Conservation (phyloP, 2,797 vertebrate genomes). For the Erethizon dorsatum region DNA sequence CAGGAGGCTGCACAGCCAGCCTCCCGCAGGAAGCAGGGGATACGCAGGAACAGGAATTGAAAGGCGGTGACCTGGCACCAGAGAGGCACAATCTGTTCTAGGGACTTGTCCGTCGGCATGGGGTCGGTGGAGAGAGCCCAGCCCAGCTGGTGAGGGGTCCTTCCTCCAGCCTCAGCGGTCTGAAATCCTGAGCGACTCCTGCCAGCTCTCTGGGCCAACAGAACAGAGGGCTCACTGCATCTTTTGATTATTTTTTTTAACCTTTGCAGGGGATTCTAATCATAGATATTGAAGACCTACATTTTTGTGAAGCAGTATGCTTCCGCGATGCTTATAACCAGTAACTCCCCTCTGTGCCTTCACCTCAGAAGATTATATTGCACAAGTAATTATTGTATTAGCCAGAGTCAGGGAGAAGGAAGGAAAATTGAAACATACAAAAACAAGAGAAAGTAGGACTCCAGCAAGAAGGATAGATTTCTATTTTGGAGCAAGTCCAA, state of each 20-base stretch:
- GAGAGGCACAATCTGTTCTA: conserved; percentile 79
- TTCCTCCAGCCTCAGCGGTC: not conserved
- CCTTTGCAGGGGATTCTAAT: not conserved
- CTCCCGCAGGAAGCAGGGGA: conserved; percentile 41
- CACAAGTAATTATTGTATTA: not conserved
- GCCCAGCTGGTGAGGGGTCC: not conserved
- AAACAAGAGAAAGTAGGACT: not conserved
- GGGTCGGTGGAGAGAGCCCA: conserved; percentile 26
- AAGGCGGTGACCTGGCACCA: conserved; percentile 71
- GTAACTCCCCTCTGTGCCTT: not conserved
- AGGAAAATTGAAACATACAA: not conserved
- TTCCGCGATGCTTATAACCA: not conserved
- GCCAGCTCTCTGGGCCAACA: not conserved
- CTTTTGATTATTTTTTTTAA: not conserved
- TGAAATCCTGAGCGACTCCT: not conserved
- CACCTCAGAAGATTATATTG: not conserved
- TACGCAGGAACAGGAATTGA: conserved; percentile 48
- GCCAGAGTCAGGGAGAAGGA: not conserved
- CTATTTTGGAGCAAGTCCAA: conserved; percentile 20
- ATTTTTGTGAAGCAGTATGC: not conserved
- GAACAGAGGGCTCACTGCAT: not conserved
- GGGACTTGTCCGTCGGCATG: conserved; percentile 40
- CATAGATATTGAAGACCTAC: not conserved
- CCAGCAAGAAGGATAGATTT: not conserved
- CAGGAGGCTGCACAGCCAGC: not conserved